Evolutionary conservation across 1,140 invertebrate genomes (phyloP), one percentile per base, ranked within the genome.

Genomic region (Plutomurus gul): DNA sequence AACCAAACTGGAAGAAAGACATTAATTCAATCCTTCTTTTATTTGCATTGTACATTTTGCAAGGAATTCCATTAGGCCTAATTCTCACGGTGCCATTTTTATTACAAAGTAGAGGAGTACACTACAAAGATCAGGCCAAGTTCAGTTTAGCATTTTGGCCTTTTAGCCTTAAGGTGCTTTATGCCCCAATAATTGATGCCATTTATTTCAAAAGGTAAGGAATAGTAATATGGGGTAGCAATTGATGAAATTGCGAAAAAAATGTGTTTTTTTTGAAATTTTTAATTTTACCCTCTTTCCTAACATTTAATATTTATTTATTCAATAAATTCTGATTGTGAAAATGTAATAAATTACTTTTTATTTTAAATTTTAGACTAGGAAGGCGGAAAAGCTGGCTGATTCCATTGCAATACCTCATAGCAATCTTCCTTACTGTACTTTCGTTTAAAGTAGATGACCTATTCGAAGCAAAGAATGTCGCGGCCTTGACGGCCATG

Each of bases 121-220:
- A 92, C 56, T 98, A 98, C 85, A 93, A 18, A 16, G 82, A 83
- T 18, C 91, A 99, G 92, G 98, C 98, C n/a, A 91, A 97, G 85
- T 99, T 99, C 86, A 98, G 96, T 88, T 96, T 99, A 85, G 96
- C 96, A 0, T 92, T 92, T 84, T 99, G 98, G 97, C 98, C 98
- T 1, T 99, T 99, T 85, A 96, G 95, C 86, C 88, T 99, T n/a
- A 99, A 99, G 88, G 87, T 99, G 27, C 85, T 99, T 47, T 99
- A 97, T 98, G 98, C 98, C 3, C 98, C 98, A 1, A 91, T 99
- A 84, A 96, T 83, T 1, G 98, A 99, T 87, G 93, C 96, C 0
- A 85, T 97, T 20, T 99, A 94, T 86, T 91, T n/a, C n/a, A n/a
- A n/a, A n/a, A n/a, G n/a, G n/a, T n/a, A n/a, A n/a, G n/a, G n/a